phyloP scores from a whole-genome alignment of 2,113 vertebrate species.

The Rutilus rutilus region DNA sequence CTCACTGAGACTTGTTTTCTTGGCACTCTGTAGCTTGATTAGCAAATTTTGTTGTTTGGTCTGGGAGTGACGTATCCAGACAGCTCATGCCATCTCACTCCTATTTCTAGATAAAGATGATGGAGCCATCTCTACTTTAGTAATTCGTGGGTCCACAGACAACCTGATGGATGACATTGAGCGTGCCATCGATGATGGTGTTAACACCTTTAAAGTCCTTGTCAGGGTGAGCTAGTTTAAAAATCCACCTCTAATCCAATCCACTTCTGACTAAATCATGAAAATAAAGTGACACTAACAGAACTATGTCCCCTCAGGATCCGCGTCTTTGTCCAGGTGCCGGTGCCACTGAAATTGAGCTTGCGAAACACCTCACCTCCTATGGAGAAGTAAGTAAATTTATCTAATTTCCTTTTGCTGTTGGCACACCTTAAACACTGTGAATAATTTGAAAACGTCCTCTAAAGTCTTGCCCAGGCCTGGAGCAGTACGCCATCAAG shows the following conservation, averaged over 20 bases:
- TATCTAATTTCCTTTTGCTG: not conserved
- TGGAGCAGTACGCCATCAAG: conserved; percentile 97
- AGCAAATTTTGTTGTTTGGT: not conserved
- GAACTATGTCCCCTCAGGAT: conserved; percentile 75
- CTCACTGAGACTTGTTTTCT: not conserved
- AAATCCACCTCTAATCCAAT: not conserved
- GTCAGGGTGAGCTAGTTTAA: conserved; percentile 81
- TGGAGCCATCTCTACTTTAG: conserved; percentile 89
- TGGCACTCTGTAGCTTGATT: not conserved
- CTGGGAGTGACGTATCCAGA: not conserved
- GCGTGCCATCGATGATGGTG: conserved; percentile 93
- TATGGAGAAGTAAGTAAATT: conserved; percentile 87
- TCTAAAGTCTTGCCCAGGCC: conserved; percentile 88
- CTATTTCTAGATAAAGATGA: conserved; percentile 88
- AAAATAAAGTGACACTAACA: not conserved
- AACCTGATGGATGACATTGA: conserved; percentile 98
- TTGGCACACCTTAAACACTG: not conserved
- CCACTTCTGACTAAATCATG: not conserved
- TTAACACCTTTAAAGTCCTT: conserved; percentile 98
- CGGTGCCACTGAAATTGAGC: conserved; percentile 94
- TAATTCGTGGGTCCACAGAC: conserved; percentile 95
- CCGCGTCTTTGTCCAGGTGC: conserved; percentile 92
- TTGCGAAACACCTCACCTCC: conserved; percentile 91
- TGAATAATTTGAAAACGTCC: not conserved
- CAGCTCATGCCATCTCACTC: not conserved